These are phyloP conservation scores for Pararge aegeria DNA, from an alignment of 1,140 invertebrate genomes.

Conservation along the genomic window DNA sequence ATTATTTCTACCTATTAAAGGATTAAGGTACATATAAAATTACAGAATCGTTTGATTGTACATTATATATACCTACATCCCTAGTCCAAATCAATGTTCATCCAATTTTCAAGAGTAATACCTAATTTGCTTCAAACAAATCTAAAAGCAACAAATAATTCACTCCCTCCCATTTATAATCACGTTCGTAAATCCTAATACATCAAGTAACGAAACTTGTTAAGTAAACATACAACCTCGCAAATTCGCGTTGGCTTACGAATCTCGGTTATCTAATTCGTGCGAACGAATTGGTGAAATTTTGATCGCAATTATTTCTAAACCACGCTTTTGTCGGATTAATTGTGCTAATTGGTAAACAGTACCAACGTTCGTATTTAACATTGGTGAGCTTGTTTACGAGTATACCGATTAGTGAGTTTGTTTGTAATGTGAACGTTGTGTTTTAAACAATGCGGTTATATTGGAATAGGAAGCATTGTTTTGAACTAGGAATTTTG, in stretches of 20 bases:
- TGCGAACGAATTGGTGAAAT: slow-evolving; percentile 2
- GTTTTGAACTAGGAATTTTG: no score
- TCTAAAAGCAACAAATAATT: neutral
- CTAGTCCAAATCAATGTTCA: no score
- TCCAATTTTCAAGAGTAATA: neutral
- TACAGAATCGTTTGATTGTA: no score
- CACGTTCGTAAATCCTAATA: neutral
- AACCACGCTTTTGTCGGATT: neutral
- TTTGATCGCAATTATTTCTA: neutral
- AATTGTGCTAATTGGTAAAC: neutral
- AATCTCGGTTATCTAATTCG: slow-evolving; percentile 3
- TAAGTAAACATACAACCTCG: neutral
- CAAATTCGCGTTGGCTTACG: neutral
- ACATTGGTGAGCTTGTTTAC: neutral
- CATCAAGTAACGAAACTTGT: slow-evolving; percentile 1
- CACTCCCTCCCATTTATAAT: neutral
- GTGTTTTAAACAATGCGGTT: neutral
- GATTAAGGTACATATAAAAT: no score
- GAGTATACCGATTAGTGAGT: neutral
- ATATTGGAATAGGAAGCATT: neutral
- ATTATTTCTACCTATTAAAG: no score
- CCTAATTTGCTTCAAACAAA: neutral
- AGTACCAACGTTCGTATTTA: neutral
- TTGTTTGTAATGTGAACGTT: neutral
- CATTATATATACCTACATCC: no score